Base-by-base conservation (phyloP, 2,113 vertebrate genomes). In the Taxidea taxus region DNA sequence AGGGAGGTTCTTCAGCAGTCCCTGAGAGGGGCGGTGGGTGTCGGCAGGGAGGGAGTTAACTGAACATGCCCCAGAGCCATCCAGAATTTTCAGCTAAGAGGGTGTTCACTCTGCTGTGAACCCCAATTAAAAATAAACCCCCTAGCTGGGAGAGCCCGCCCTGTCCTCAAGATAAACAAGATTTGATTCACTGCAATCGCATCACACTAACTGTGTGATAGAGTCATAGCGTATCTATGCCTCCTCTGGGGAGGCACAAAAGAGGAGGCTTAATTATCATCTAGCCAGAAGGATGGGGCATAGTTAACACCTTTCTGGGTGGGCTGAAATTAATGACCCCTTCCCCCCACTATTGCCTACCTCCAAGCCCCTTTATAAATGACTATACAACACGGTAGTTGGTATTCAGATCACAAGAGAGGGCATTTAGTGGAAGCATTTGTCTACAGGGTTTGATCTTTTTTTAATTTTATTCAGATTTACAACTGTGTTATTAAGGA, bases 251-350 rank as follows among this genome's bases (percentile, higher is more conserved):
- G 98, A 97, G 93, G 88, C 95, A 81, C 98, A 98, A 98, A 98
- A 96, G 93, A 96, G 86, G 85, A 37, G 0, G 60, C 95, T 95
- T 98, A 97, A 98, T 98, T 97, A 98, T 98, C 98, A 97, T 97
- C 94, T 87, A 95, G 97, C 97, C 92, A 98, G 98, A 98, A 98
- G 97, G 98, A 97, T 97, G 94, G 96, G 97, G 94, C 97, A 96
- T 96, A 98, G 98, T 98, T 97, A 98, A 98, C 97, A 98, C 98
- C 98, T 98, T 98, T 97, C 98, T 98, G 98, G 98, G 98, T 98
- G 98, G 98, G 98, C 98, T 98, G 97, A 98, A 97, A 98, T 97
- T 97, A 97, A 97, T 97, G 97, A 96, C 97, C 98, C 97, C 92
- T 95, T 93, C 96, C 95, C 94, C 96, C 51, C 15, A 93, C 95